Evolutionary conservation across 2,113 vertebrate genomes (phyloP).

Genomic region (Manacus vitellinus): DNA sequence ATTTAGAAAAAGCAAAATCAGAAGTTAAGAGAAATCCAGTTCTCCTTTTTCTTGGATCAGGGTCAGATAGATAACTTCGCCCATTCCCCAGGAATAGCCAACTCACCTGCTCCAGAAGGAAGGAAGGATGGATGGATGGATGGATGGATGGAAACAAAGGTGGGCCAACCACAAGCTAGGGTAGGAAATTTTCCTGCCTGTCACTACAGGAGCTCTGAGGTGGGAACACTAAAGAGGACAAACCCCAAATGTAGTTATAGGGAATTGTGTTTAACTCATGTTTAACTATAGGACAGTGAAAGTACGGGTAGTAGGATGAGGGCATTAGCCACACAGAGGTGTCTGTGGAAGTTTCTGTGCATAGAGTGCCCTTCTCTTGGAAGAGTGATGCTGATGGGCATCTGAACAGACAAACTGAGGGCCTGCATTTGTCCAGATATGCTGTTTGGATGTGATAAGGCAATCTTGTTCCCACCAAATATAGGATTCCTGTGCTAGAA

Average conservation of each 20-base stretch:
- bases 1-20: neutral
- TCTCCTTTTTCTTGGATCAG: neutral
- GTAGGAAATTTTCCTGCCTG: neutral
- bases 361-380: neutral
- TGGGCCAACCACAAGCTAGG: neutral
- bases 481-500: neutral
- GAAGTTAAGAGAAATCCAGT: neutral
- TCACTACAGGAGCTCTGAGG: neutral
- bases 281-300: neutral
- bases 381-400: neutral
- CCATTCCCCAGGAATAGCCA: neutral
- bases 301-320: neutral
- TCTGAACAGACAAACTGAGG: neutral
- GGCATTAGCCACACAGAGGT: neutral
- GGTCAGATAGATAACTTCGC: neutral
- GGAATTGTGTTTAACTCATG: neutral
- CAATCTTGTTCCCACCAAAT: neutral
- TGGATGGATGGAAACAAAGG: neutral
- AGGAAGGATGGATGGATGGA: neutral
- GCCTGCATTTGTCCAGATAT: neutral
- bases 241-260: neutral
- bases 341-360: neutral
- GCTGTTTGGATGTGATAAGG: neutral
- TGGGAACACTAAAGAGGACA: neutral
- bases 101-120: neutral